Evolutionary conservation across 2,888 invertebrate genomes (phyloP), one percentile per base, ranked within the genome.

Genomic region (Beris chalybata): DNA sequence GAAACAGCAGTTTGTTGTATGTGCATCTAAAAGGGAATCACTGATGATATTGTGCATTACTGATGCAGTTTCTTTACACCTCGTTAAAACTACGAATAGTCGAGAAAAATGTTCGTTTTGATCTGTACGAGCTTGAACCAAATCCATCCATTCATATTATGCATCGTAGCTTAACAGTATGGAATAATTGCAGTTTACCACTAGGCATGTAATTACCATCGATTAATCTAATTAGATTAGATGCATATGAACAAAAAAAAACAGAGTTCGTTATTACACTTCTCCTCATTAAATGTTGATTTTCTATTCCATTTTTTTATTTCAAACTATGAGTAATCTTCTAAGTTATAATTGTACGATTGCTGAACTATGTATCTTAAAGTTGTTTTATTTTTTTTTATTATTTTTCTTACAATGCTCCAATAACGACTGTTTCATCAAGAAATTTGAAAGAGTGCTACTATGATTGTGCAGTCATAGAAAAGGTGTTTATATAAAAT

Each of bases 181-280:
- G 32, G 12, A 57, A 50, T 65, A 65, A 65, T 65, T 65, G 52
- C 48, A 58, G 50, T 52, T 58, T 53, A 57, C 57, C 32, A 52
- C 65, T 58, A 22, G 22, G 22, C 3, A 53, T 65, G 29, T 53
- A 38, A 65, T 65, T 65, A 65, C 31, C 31, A 38, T 38, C 65
- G 57, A 65, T 65, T 65, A 65, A 57, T 57, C 57, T 57, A 65
- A 65, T 65, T 65, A 65, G 57, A 65, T 44, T 57, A 50, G 43
- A 57, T 50, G 47, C 45, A 44, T 9, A 47, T 63, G 66, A 64
- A 68, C 55, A 59, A 69, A 65, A 69, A 65, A 65, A 70, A 66
- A 65, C 54, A 53, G 64, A 71, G 70, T 45, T 45, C n/a, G n/a
- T 45, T 12, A 45, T 12, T 48, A 48, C 15, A 38, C 38, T 38